Percentiles rank a stretch among this genome's conserved stretches.
phyloP scores from a whole-genome alignment of 2,888 invertebrate genomes.

The Machimus rusticus region DNA sequence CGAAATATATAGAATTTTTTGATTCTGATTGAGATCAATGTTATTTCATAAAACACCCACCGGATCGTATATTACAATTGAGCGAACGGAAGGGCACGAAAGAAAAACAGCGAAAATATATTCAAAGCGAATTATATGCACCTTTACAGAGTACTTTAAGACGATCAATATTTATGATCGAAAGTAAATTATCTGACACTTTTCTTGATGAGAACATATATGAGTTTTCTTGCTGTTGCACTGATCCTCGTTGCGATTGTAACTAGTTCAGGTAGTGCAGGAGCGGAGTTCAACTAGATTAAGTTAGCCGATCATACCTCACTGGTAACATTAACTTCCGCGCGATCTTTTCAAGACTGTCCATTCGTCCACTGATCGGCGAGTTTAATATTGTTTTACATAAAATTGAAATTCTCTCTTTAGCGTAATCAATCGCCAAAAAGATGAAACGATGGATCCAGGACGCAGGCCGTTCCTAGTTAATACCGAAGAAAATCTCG shows the following conservation, averaged over 20 bases:
- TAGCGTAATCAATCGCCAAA: neutral
- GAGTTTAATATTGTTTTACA: neutral
- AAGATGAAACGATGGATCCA: neutral
- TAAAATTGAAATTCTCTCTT: neutral
- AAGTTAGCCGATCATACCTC: neutral
- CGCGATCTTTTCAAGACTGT: neutral
- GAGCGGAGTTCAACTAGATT: neutral
- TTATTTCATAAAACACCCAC: constrained; percentile 39
- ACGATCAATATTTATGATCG: constrained; percentile 43
- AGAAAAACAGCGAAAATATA: constrained; percentile 17
- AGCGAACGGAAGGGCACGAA: constrained; percentile 16
- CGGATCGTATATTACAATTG: constrained; percentile 31
- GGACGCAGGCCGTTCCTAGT: neutral
- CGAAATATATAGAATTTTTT: constrained; percentile 36
- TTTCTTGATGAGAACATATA: constrained; percentile 30
- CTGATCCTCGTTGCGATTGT: neutral
- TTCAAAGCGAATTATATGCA: neutral
- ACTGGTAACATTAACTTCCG: neutral
- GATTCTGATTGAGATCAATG: constrained; percentile 38
- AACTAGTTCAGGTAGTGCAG: neutral
- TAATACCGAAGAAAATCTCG: constrained; percentile 22
- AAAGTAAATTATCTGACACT: constrained; percentile 40
- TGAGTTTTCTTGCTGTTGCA: constrained; percentile 1
- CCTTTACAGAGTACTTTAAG: constrained; percentile 20
- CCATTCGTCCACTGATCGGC: neutral